Evolutionary conservation across 2,888 invertebrate genomes (phyloP), one percentile per base, ranked within the genome.

Genomic region (Callinectes sapidus): DNA sequence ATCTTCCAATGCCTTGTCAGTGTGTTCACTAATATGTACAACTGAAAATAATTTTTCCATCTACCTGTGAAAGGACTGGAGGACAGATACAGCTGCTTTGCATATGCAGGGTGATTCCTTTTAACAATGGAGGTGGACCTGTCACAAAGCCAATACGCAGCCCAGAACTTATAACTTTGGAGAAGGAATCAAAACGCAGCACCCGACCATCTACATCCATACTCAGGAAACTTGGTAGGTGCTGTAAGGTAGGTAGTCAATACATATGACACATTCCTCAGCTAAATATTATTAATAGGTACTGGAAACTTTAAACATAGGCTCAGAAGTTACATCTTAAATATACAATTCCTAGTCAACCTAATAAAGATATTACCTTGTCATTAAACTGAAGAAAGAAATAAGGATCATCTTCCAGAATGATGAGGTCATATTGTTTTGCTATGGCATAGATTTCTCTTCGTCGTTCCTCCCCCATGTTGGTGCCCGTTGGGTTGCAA

Each of bases 401-500:
- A 95, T 98, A 98, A 0, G 98, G 97, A 95, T 98, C 98, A 95
- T 98, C 98, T 95, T 98, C 98, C 8, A 98, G 95, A 90, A 98
- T 97, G 14, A 98, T 95, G 61, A 98, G 96, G 96, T 98, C 97
- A 95, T 97, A 97, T 71, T 93, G 55, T 16, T 55, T 88, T 16
- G 93, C 93, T 14, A 98, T 96, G 95, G 97, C 96, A 95, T 98
- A 98, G 87, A 98, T 97, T 95, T 97, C 96, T 94, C 96, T 96
- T 93, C 97, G 96, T 94, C 98, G 96, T n/a, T 97, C 96, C 86
- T 97, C 96, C 0, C 97, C 96, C 92, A 98, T 96, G 0, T 97
- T 97, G 0, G 97, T 96, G 0, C 98, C 98, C 0, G 97, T 97
- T 0, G 98, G 98, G 95, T 98, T 98, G 48, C 42, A n/a, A 14